phyloP scores from a whole-genome alignment of 92 coral and sea anemone species.

The Epizoanthus ramosus region DNA sequence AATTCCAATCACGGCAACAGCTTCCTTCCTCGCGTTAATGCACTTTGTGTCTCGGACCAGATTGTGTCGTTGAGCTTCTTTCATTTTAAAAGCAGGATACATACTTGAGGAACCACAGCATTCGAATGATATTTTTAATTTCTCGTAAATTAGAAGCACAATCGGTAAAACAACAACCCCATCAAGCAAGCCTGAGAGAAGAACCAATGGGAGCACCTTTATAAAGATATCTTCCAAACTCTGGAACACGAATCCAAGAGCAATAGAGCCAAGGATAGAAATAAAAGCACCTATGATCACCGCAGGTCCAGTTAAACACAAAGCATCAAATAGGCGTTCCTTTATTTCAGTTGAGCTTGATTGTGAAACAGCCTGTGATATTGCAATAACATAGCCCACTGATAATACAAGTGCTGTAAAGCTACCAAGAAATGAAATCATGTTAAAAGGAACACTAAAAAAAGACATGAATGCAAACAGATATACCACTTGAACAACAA shows the following conservation, averaged over 20 bases:
- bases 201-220: conserved; percentile 48
- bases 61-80: neutral
- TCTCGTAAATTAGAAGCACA: conserved; percentile 36
- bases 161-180: conserved; percentile 46
- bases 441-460: conserved; percentile 54
- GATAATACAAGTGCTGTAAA: conserved; percentile 45
- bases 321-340: conserved; percentile 47
- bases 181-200: conserved; percentile 47
- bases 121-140: conserved; percentile 14
- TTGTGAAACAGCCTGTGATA: conserved; percentile 45
- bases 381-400: conserved; percentile 41
- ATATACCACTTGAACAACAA: conserved; percentile 55
- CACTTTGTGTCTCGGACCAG: neutral
- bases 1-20: conserved; percentile 56
- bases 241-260: conserved; percentile 55
- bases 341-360: conserved; percentile 38
- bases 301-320: conserved; percentile 45
- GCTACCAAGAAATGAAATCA: conserved; percentile 32
- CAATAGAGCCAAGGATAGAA: conserved; percentile 49
- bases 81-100: conserved; percentile 8
- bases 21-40: neutral
- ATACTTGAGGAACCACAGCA: neutral
- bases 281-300: conserved; percentile 46
- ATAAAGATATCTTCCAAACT: conserved; percentile 42
- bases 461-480: conserved; percentile 43